These are phyloP conservation scores for Calycopis cecrops DNA, from an alignment of 1,140 invertebrate species.

Conservation along the genomic window DNA sequence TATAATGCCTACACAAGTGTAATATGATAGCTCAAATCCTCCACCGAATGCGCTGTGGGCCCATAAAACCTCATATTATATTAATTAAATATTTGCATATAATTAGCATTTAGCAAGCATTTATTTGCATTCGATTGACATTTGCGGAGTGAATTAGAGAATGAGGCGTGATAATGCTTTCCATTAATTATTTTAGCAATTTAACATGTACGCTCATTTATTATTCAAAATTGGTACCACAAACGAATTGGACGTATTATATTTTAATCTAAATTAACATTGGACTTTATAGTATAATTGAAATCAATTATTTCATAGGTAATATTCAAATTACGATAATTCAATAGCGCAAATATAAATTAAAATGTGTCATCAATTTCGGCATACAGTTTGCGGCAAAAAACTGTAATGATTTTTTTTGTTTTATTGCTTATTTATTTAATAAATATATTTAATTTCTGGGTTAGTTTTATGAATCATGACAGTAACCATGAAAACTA, in stretches of 20 bases:
- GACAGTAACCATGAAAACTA: no score
- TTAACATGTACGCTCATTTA: conserved; percentile 10
- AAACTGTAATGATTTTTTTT: no score
- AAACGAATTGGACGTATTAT: conserved; percentile 7
- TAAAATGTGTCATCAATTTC: background rate
- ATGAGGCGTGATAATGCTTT: conserved; percentile 1
- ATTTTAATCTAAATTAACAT: conserved; percentile 11
- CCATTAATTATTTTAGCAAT: conserved; percentile 11
- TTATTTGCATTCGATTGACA: conserved; percentile 12
- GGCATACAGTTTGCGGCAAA: background rate
- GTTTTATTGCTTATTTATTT: no score
- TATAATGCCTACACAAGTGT: no score
- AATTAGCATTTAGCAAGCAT: conserved; percentile 4
- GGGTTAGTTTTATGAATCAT: no score
- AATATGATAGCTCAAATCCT: no score
- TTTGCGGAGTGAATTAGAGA: conserved; percentile 7
- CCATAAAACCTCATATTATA: conserved; percentile 5
- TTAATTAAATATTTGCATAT: conserved; percentile 8
- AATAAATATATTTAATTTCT: no score
- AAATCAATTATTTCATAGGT: conserved; percentile 7
- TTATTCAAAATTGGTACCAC: conserved; percentile 9
- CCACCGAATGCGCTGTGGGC: no score
- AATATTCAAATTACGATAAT: conserved; percentile 6
- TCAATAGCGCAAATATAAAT: background rate
- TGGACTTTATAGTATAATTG: conserved; percentile 6